Evolutionary conservation across 2,113 vertebrate species (phyloP).

Genomic region (Anser brachyrhynchus): DNA sequence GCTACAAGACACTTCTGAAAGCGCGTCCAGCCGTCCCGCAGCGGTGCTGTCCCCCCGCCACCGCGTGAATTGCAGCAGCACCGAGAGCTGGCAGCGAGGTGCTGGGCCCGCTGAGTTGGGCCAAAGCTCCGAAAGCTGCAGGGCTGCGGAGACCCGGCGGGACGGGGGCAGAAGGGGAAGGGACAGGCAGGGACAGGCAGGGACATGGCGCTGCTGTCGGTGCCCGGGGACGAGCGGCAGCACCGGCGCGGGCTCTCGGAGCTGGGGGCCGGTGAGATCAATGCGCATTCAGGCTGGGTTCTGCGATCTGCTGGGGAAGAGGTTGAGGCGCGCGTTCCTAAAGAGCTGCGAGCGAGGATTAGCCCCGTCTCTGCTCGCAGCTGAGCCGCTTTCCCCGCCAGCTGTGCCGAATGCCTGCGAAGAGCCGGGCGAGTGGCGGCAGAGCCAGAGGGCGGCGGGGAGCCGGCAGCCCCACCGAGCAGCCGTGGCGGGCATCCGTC

Average conservation of each 20-base stretch:
- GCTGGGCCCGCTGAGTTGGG: neutral
- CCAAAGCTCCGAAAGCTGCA: neutral
- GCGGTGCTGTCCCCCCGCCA: neutral
- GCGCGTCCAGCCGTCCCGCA: neutral
- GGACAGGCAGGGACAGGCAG: neutral
- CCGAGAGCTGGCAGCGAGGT: neutral
- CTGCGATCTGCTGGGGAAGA: slow-evolving; percentile 35
- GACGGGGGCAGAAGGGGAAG: neutral
- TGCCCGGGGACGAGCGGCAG: neutral
- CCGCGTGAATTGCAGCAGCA: neutral
- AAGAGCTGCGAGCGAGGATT: slow-evolving; percentile 48
- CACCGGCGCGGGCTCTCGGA: neutral
- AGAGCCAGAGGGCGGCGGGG: neutral
- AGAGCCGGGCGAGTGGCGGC: neutral
- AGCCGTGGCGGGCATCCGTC: neutral
- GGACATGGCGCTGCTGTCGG: neutral
- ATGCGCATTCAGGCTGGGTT: neutral
- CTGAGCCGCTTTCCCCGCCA: neutral
- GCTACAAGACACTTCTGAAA: neutral
- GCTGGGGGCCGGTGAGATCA: neutral
- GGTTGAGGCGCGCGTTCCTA: slow-evolving; percentile 35
- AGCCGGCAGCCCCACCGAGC: too few species aligned
- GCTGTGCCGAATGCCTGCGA: slow-evolving; percentile 17
- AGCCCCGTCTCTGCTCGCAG: slow-evolving; percentile 22
- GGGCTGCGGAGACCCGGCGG: neutral